Conservation (phyloP, 2,113 vertebrate species). For the Hepsetus odoe region DNA sequence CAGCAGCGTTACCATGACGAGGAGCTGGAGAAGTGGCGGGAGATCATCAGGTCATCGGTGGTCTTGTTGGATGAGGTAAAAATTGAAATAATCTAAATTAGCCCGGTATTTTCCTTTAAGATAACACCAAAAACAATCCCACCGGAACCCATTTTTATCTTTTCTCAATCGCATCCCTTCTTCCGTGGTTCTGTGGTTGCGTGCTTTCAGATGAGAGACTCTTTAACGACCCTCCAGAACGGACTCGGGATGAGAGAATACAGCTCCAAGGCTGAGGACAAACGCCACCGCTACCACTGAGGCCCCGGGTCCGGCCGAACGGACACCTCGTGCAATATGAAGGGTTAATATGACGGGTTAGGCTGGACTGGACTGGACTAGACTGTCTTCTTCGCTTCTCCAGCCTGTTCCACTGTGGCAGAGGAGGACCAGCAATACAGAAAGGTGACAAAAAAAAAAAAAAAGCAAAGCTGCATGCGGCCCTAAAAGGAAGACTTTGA, state of each 20-base stretch:
- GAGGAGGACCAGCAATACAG: not conserved
- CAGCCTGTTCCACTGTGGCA: no score
- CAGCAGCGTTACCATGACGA: slow-evolving; percentile 95
- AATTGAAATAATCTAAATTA: not conserved
- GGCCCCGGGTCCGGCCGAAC: slow-evolving; percentile 21
- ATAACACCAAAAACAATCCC: slow-evolving; percentile 1
- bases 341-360: not conserved
- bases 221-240: slow-evolving; percentile 91
- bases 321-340: not conserved
- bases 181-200: not conserved
- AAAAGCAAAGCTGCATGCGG: not conserved
- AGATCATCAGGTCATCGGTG: slow-evolving; percentile 95
- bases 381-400: not conserved
- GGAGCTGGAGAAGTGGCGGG: slow-evolving; percentile 94
- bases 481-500: no score
- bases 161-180: no score
- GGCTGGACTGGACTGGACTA: slow-evolving; percentile 4
- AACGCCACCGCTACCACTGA: slow-evolving; percentile 85
- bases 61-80: slow-evolving; percentile 94
- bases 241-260: slow-evolving; percentile 89
- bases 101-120: no score
- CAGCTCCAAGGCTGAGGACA: slow-evolving; percentile 85
- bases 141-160: slow-evolving; percentile 11
- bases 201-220: slow-evolving; percentile 91
- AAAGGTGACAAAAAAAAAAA: not conserved